These are phyloP conservation scores for Anneissia japonica DNA, from an alignment of 35 echinoderm and acorn worm species.

Conservation along the genomic window DNA sequence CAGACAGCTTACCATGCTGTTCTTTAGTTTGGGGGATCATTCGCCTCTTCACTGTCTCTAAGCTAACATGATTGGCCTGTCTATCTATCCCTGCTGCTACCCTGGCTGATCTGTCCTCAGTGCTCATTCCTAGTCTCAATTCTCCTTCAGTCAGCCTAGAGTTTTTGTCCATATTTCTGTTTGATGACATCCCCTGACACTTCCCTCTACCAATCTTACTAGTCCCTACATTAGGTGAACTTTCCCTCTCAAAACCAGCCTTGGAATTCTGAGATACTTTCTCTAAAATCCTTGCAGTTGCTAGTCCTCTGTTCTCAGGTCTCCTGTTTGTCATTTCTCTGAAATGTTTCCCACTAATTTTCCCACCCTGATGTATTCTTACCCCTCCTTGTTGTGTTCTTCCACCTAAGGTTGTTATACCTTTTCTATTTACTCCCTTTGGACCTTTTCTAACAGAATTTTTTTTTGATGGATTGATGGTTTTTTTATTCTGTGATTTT, in stretches of 20 bases:
- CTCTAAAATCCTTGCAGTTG: not conserved
- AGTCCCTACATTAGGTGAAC: not conserved
- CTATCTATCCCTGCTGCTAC: not conserved
- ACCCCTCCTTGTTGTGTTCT: not conserved
- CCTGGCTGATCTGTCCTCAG: not conserved
- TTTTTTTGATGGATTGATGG: not conserved
- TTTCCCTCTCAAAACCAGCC: not conserved
- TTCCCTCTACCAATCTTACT: too few species aligned
- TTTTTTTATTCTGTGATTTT: not conserved
- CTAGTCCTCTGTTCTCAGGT: not conserved
- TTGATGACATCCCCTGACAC: too few species aligned
- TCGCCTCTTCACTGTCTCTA: not conserved
- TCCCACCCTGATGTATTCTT: not conserved
- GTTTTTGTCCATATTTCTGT: not conserved
- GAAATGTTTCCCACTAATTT: not conserved
- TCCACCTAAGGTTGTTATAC: not conserved
- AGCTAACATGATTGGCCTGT: not conserved
- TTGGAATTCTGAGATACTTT: not conserved
- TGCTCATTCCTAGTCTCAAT: not conserved
- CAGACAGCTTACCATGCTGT: not conserved
- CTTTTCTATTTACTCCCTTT: not conserved
- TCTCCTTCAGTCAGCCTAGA: too few species aligned
- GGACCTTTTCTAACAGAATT: not conserved
- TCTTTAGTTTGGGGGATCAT: not conserved
- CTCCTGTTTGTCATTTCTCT: not conserved